Evolutionary conservation across 2,797 vertebrate genomes (phyloP), one percentile per base, ranked within the genome.

Genomic region (Phylloscopus collybita): DNA sequence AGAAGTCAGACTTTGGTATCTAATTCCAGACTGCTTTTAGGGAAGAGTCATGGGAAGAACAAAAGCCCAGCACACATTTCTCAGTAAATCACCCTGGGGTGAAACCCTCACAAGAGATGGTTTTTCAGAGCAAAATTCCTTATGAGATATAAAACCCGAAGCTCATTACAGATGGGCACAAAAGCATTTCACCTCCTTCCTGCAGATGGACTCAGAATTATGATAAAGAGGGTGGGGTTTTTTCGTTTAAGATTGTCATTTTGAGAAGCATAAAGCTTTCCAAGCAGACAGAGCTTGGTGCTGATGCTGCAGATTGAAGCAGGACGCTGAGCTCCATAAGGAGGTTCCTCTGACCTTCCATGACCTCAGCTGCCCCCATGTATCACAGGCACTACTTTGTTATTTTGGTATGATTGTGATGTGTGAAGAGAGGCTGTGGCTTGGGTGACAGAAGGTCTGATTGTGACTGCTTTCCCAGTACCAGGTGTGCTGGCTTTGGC

Each of bases 381-480:
- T 51, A 69, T 53, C 4, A 2, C 27, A 4, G 56, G 62, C 32
- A 50, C 22, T 2, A 4, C 40, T 64, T 65, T 0, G 0, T 69
- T 75, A 29, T 86, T 89, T 61, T 1, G 2, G 23, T 49, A 2
- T 23, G 27, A 12, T 1, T 23, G 27, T 16, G 60, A 29, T 16
- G 10, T n/a, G n/a, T 19, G 34, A 26, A 59, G 70, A n/a, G 80
- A 82, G n/a, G 18, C n/a, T 49, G 65, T 14, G n/a, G 34, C 65
- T 76, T 56, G 57, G 36, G 14, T 47, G 38, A n/a, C 3, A 5
- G n/a, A 11, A 9, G 9, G 14, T 65, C 45, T 22, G 14, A 8
- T 22, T 4, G 19, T 34, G 23, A 23, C 71, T 47, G n/a, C 20
- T 91, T 88, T 40, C 44, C 53, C 29, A 32, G 0, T 13, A 26